Evolutionary conservation across 2,888 invertebrate genomes (phyloP).

Genomic region (Orchesellides sinensis): DNA sequence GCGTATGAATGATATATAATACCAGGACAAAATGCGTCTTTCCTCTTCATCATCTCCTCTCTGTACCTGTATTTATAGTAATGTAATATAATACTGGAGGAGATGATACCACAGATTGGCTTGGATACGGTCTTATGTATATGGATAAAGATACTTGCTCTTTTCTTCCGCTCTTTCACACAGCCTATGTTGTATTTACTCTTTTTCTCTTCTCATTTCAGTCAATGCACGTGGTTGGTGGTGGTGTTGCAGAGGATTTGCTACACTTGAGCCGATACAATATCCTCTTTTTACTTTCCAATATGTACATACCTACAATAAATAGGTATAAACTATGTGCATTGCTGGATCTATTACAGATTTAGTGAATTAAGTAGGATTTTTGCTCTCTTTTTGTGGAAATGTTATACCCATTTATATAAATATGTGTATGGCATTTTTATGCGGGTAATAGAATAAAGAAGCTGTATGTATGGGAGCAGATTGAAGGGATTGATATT

Average conservation of each 20-base stretch:
- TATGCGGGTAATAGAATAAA: not conserved
- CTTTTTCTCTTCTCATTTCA: not conserved
- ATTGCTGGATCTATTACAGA: not conserved
- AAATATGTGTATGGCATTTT: not conserved
- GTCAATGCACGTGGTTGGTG: not conserved
- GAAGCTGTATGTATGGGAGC: not conserved
- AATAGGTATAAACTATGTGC: too few relatives aligned
- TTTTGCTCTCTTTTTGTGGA: not conserved
- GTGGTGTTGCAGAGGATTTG: not conserved
- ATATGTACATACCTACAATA: too few relatives aligned
- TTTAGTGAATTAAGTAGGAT: not conserved
- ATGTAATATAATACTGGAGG: too few relatives aligned
- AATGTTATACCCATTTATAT: not conserved
- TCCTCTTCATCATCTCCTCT: too few relatives aligned
- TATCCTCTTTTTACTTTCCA: too few relatives aligned
- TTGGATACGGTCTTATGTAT: not conserved
- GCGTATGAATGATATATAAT: too few relatives aligned
- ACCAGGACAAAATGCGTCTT: too few relatives aligned
- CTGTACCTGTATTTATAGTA: too few relatives aligned
- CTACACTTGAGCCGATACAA: not conserved
- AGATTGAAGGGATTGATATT: not conserved
- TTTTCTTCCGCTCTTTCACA: not conserved
- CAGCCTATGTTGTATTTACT: too few relatives aligned
- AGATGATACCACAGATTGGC: not conserved
- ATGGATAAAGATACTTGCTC: not conserved